Base-by-base conservation (phyloP, 2,113 vertebrate genomes). In the Garra rufa region DNA sequence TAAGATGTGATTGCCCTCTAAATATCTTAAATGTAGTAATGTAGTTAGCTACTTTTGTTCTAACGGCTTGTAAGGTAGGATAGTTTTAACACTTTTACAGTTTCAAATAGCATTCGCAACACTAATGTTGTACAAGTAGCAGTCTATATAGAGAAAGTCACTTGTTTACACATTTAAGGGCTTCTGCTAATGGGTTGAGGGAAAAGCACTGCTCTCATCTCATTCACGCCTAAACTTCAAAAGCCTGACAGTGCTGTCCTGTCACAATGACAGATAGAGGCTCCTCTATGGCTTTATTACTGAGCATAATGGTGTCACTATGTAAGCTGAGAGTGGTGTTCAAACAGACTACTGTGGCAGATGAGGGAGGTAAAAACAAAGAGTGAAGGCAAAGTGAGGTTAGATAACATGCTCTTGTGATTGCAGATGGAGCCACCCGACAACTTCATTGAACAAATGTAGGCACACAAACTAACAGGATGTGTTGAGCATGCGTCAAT, bases 231-330 rank as follows among this genome's bases (percentile, higher is more conserved):
- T 83, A 77, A 28, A 88, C 91, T 67, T 91, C 90, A 92, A 92
- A 90, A 57, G 88, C 91, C 90, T 90, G 92, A 93, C 92, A 94
- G 92, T 91, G 92, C 88, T 81, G 41, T 90, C 90, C 92, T 48
- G 61, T 92, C 93, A 93, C 87, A 7, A 69, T 94, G 92, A 93
- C 90, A 93, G 91, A 92, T 93, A 88, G 91, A 89, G 91, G 90
- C 92, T 92, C 92, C 87, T 91, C 85, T 89, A 90, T 90, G 87
- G 90, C 89, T 87, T 59, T 65, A 34, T 74, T 61, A 46, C 24
- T 0, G 41, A 48, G 21, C 17, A 41, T 74, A 48, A 61, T 65
- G 67, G 61, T 38, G 41, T 65, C 17, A 41, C 43, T 75, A 6
- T 52, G 65, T 61, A 10, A 71, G 21, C 55, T 9, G 52, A 59